Base-by-base conservation (phyloP, 2,113 vertebrate species). In the Passer domesticus region DNA sequence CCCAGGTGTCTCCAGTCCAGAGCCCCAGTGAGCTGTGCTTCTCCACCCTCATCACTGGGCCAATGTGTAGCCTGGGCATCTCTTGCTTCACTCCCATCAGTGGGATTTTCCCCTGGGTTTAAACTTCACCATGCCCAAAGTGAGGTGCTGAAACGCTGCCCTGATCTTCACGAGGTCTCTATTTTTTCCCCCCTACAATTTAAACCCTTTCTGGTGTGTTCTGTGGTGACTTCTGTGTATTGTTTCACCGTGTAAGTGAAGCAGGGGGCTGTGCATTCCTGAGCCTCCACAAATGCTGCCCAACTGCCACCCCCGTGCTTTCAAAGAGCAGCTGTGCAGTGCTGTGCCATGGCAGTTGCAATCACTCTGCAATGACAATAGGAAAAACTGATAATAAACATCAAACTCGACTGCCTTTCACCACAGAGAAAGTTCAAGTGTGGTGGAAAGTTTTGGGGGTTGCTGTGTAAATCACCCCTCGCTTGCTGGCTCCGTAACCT, bases 331-430 rank as follows among this genome's bases (percentile, higher is more conserved):
- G 89, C 37, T 94, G 92, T 84, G 20, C 23, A 28, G 41, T 2
- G 9, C 77, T 90, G n/a, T 19, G 93, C 73, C 69, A 33, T 13
- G 70, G 80, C 96, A 85, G 49, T 47, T 92, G 87, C 80, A 46
- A 37, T 67, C 89, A 83, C 87, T 46, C 56, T 68, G 46, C 60
- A 70, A 11, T 58, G 90, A 73, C 94, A 95, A 27, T 66, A 50
- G 70, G 63, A 96, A 97, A 95, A 89, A 79, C 79, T 78, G 89
- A 94, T 94, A 81, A 79, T 62, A 68, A 91, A 92, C 86, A 82
- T 94, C 87, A 97, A 95, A 91, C 91, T 43, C 83, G 6, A 8
- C 81, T 96, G 90, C 79, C 73, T 95, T 62, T 96, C 37, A 97
- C 94, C 95, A 43, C 86, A 95, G 58, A 83, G 68, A 92, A 91